Evolutionary conservation across 2,797 vertebrate genomes (phyloP).

Genomic region (Platalea minor): DNA sequence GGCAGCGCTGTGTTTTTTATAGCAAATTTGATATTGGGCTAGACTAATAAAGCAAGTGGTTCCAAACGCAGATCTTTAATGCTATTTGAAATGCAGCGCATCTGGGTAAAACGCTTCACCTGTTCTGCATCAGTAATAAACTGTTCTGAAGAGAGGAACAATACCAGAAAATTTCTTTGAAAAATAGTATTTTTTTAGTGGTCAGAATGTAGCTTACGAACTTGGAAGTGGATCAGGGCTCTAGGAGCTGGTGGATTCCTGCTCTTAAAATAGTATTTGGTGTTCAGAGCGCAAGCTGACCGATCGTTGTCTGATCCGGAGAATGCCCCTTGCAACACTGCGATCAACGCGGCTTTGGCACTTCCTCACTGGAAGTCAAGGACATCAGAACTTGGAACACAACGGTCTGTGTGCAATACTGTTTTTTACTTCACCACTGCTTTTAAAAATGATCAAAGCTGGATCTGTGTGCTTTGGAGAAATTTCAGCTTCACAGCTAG

Average conservation of each 20-base stretch:
- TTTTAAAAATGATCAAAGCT: constrained; percentile 8
- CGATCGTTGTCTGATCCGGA: neutral
- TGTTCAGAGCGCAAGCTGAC: neutral
- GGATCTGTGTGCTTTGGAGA: constrained; percentile 34
- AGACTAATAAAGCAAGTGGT: constrained; percentile 3
- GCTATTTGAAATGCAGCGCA: constrained; percentile 5
- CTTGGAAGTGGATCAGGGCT: neutral
- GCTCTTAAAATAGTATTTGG: neutral
- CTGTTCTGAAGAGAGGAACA: constrained; percentile 2
- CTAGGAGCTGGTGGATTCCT: neutral
- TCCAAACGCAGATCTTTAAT: constrained; percentile 26
- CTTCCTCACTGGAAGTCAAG: neutral
- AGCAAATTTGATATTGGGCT: constrained; percentile 15
- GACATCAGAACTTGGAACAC: neutral
- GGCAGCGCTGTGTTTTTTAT: neutral
- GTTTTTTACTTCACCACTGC: neutral
- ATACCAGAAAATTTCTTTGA: neutral
- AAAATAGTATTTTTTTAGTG: neutral
- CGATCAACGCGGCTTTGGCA: neutral
- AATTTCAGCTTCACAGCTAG: constrained; percentile 29
- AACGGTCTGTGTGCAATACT: neutral
- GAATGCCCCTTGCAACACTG: neutral
- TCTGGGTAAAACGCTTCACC: neutral
- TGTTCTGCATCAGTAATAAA: neutral
- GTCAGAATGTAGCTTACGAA: neutral